Conservation (phyloP, 2,113 vertebrate species). For the Numenius arquata region DNA sequence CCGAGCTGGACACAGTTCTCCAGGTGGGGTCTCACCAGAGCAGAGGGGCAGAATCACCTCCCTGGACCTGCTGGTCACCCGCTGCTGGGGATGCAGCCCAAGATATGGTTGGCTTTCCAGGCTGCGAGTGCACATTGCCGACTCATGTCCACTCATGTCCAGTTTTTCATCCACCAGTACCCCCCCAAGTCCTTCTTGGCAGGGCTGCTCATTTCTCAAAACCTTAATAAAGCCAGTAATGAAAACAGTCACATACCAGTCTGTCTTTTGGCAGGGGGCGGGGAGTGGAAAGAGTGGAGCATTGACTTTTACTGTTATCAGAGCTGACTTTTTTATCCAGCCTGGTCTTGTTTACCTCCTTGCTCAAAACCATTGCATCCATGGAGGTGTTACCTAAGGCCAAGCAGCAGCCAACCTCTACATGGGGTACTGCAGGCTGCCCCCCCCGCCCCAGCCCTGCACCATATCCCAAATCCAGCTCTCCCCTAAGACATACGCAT, state of each 20-base stretch:
- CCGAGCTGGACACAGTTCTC: neutral
- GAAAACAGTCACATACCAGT: neutral
- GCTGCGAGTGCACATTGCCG: neutral
- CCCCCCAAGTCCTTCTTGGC: neutral
- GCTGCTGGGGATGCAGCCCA: too few species aligned
- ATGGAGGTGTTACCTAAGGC: neutral
- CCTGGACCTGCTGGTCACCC: neutral
- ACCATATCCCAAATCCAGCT: rapidly evolving
- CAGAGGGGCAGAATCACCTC: neutral
- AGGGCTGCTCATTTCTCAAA: neutral
- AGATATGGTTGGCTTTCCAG: neutral
- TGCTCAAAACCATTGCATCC: neutral
- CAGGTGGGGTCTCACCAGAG: neutral
- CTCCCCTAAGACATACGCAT: too few species aligned
- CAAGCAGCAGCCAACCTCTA: neutral
- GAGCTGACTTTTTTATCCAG: neutral
- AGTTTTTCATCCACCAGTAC: neutral
- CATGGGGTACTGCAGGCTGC: neutral
- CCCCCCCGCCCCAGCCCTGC: neutral
- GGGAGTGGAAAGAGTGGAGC: rapidly evolving
- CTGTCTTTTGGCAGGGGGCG: neutral
- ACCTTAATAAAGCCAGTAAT: neutral
- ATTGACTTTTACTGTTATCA: neutral
- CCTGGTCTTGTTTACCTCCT: neutral
- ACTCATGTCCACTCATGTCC: neutral